Conservation (phyloP, 2,113 vertebrate species). For the Regulus satrapa region DNA sequence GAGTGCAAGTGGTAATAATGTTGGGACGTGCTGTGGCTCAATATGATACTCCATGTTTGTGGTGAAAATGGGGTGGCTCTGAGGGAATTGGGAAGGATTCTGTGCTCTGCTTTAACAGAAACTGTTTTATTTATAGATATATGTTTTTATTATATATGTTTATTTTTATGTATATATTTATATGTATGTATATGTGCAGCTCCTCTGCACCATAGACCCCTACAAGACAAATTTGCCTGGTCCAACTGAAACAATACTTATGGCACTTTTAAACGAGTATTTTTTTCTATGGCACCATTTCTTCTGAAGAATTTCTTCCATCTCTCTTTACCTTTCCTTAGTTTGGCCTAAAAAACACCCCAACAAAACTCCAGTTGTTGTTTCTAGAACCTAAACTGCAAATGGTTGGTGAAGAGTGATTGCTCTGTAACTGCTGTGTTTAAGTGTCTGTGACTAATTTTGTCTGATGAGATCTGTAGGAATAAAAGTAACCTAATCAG, state of each 20-base stretch:
- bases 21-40: rapidly evolving
- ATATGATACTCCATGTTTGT: rapidly evolving
- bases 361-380: too few relatives aligned
- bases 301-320: background rate
- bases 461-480: background rate
- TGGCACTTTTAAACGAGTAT: rapidly evolving
- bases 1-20: rapidly evolving
- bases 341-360: background rate
- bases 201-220: rapidly evolving
- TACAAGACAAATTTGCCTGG: background rate
- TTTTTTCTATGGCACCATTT: background rate
- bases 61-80: background rate
- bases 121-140: too few relatives aligned
- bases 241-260: background rate
- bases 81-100: background rate
- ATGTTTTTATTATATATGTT: too few relatives aligned
- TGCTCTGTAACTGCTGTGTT: background rate
- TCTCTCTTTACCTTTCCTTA: background rate
- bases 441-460: background rate
- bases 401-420: background rate
- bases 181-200: too few relatives aligned
- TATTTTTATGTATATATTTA: too few relatives aligned
- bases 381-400: background rate
- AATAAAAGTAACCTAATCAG: background rate
- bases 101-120: background rate